Base-by-base conservation (phyloP, 2,113 vertebrate genomes). In the Triplophysa tibetana region DNA sequence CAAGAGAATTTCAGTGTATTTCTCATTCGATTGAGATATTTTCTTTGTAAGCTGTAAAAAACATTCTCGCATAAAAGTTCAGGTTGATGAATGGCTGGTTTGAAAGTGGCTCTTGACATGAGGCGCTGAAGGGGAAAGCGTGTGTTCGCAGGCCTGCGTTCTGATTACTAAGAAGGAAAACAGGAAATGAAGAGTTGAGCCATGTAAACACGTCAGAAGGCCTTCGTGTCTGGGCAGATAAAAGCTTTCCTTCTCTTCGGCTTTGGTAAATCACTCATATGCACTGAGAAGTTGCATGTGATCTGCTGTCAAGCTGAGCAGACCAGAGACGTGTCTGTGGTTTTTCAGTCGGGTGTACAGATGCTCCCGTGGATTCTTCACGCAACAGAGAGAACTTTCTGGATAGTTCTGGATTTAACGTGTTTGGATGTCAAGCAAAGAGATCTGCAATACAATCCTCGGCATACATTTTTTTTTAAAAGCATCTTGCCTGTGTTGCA, bases 121-220 rank as follows among this genome's bases (percentile, higher is more conserved):
- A 38, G 64, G n/a, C 43, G 29, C 54, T 48, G 54, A 29, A 41
- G 61, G 45, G 67, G 66, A 70, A 62, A 50, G 45, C 29, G 45
- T 29, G n/a, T 69, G n/a, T 63, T 69, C 19, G 61, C 17, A 4
- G 50, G 73, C 21, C 66, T 62, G 23, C 13, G 38, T 69, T 63
- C 72, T 62, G 73, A 83, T 74, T 48, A 60, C 41, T 4, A 33
- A 65, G 41, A 1, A 78, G 17, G 23, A 48, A 78, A 81, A 84
- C 58, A 61, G 75, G 70, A 84, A 81, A 74, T 62, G 14, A 50
- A 66, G 64, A 61, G 41, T 56, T 73, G 23, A 41, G 67, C 13
- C 54, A 43, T 79, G 68, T 80, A 65, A 68, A 75, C 50, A 16
- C 54, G 43, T 82, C 69, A 29, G 38, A 56, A 26, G 50, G 29